These are phyloP conservation scores for Budorcas taxicolor DNA, from an alignment of 2,113 vertebrate species.

Conservation along the genomic window DNA sequence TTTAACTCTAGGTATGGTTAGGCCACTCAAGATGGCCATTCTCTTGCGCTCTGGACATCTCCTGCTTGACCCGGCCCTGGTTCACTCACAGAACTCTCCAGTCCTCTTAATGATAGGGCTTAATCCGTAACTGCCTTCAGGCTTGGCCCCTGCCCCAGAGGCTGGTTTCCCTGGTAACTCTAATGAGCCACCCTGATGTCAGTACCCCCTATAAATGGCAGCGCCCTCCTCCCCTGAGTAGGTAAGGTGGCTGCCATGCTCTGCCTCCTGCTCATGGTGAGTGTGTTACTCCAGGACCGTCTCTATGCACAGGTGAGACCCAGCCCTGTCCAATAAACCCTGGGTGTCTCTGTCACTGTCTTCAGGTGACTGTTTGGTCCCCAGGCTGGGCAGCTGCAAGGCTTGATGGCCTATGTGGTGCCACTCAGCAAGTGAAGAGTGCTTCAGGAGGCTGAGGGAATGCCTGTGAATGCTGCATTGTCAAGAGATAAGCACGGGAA, in stretches of 20 bases:
- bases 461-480: fast-evolving
- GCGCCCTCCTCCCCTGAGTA: not conserved
- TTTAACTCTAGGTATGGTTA: not conserved
- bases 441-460: not conserved
- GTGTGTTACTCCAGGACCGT: not conserved
- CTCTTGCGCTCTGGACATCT: not conserved
- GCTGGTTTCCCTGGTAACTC: not conserved
- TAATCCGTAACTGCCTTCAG: not conserved
- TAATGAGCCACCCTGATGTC: not conserved
- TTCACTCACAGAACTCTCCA: not conserved
- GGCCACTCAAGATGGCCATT: not conserved
- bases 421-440: not conserved
- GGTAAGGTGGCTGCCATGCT: not conserved
- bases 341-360: not conserved
- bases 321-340: not conserved
- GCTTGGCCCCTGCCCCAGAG: not conserved
- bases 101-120: not conserved
- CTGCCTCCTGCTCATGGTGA: not conserved
- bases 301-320: not conserved
- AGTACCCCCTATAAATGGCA: not conserved
- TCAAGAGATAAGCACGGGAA: not conserved
- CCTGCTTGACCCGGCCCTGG: not conserved
- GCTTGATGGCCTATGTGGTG: not conserved
- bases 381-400: not conserved
- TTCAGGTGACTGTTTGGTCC: not conserved